Base-by-base conservation (phyloP, 2,888 invertebrate species). In the Lepidochrysops patricia region DNA sequence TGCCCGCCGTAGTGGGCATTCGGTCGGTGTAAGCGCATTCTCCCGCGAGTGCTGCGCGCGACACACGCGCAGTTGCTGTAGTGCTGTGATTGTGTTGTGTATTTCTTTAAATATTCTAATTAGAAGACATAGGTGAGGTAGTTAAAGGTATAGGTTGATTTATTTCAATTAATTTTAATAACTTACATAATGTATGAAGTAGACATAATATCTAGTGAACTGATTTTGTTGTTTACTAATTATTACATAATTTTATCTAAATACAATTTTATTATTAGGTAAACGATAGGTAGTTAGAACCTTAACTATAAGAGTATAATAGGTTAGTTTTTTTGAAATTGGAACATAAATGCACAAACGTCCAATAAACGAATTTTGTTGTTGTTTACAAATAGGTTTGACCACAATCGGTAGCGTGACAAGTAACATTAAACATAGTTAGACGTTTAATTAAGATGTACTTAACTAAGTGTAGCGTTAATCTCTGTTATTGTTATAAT, bases 1-100 rank as follows among this genome's bases (percentile, higher is more conserved):
- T 12, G 32, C 61, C 37, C 63, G 61, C 60, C 59, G 52, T 15
- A 61, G 29, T 4, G 15, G 23, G 15, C 61, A 35, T 23, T 69
- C 68, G 65, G 67, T 69, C 60, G 59, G 67, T 48, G 56, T 63
- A 35, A 60, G 68, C 71, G 72, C 78, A 78, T 72, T 78, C 79
- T 70, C 74, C 66, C 72, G 75, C 76, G 72, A 68, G 64, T 68
- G 63, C 69, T 69, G 71, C 66, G 69, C 65, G 52, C 65, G 19
- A 54, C 64, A 68, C 72, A 70, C 73, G 78, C 64, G 72, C 67
- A n/a, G 63, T 54, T 57, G 54, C n/a, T 57, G 50, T 63, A 61
- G 61, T 60, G 60, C 60, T 61, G 48, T 57, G 52, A 13, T 29
- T 12, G 61, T 58, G 58, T 50, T 48, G 29, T 12, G n/a, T 13